Base-by-base conservation (phyloP, 2,888 invertebrate genomes). In the Laothoe populi region DNA sequence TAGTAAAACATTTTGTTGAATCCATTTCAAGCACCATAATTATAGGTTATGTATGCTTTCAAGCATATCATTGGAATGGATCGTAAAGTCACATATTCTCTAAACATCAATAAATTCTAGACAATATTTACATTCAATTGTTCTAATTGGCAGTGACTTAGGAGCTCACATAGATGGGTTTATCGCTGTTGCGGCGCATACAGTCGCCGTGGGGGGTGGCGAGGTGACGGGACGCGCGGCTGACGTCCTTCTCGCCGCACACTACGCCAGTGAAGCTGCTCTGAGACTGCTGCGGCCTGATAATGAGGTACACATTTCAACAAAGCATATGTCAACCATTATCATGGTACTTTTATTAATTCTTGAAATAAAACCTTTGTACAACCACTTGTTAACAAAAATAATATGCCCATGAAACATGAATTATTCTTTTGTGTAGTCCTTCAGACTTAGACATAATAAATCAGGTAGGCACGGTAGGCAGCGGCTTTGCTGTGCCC, bases 161-260 rank as follows among this genome's bases (percentile, higher is more conserved):
- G 99, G 99, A 71, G 98, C 98, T 67, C 99, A 99, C 84, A 96
- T 99, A 81, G 99, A 99, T 94, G 99, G 99, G 42, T 99, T 98
- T 84, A 98, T 99, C 79, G 99, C 99, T 59, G 99, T 99, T 59
- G 99, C 98, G 61, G 99, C 99, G 31, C 99, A 99, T 87, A 98
- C 99, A 4, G 93, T 99, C 68, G 95, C 98, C 61, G 95, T 99
- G 74, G 98, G 98, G 59, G 96, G 96, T 48, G 87, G 82, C 2
- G 96, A 96, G 66, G 95, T 97, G 19, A 95, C 95, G 13, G 99
- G 99, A 7, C 94, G 96, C 64, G 96, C 97, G 82, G 99, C 99
- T 46, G 99, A 99, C 94, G 99, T 97, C 13, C 95, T 99, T 61
- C 91, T 98, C 74, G 99, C 99, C 63, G 99, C 99, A 0, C 97